Base-by-base conservation (phyloP, 1,140 invertebrate genomes). In the Mizuhopecten yessoensis region DNA sequence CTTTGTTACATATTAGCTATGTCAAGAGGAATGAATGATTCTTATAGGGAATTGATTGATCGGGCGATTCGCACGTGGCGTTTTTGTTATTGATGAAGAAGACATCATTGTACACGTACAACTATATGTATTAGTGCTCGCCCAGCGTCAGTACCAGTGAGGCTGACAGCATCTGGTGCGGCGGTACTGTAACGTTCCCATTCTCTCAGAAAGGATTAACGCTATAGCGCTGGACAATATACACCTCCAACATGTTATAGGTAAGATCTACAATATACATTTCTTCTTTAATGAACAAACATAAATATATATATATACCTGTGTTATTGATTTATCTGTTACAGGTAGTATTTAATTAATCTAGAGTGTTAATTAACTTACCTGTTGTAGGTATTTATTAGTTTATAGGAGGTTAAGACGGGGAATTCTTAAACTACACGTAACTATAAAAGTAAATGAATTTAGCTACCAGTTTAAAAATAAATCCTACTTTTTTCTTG, bases 1-100 rank as follows among this genome's bases (percentile, higher is more conserved):
- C 29, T 75, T 75, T 75, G 57, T 75, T 75, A 75, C 57, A 23
- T 49, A 49, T 49, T 49, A 49, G 45, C 20, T 49, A 49, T 49
- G 57, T 17, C 57, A 75, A 49, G 11, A 17, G 57, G 0, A 29
- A 75, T 75, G n/a, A 29, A 17, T 75, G n/a, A 75, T 49, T 49
- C 10, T 23, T 13, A 49, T 0, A 17, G 57, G 2, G 57, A 0
- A 75, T 75, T n/a, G 23, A 75, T 75, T 75, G 57, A 75, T 75
- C 17, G 57, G n/a, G 1, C 57, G 57, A 75, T 29, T 75, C n/a
- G 23, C 57, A 75, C 57, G 57, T 75, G 57, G 57, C 57, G 57
- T 75, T 75, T 75, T 75, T 29, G 9, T 75, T 75, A n/a, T 29
- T 29, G 42, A 45, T 29, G 42, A 45, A 7, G 42, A 17, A 45